Evolutionary conservation across 2,888 invertebrate genomes (phyloP).

Genomic region (Leucoma salicis): DNA sequence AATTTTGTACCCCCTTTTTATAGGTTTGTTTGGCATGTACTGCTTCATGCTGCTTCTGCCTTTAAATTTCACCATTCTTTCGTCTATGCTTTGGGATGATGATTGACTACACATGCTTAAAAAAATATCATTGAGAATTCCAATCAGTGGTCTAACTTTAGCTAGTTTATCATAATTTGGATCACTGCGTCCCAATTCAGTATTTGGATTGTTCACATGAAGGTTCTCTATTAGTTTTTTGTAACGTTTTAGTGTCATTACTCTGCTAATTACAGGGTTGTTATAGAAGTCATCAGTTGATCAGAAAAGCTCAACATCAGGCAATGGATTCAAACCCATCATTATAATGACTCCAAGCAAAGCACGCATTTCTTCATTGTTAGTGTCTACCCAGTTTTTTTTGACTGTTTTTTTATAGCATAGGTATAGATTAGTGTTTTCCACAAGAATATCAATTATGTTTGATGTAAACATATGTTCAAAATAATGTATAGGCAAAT

Average conservation of each 20-base stretch:
- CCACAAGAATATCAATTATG: constrained; percentile 13
- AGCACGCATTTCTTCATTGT: constrained; percentile 20
- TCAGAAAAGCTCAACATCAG: constrained; percentile 30
- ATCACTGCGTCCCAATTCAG: constrained; percentile 17
- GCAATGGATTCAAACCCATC: constrained; percentile 30
- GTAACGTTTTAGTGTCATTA: constrained; percentile 11
- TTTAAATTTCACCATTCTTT: constrained; percentile 15
- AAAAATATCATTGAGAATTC: constrained; percentile 21
- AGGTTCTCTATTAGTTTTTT: constrained; percentile 33
- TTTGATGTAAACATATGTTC: not conserved
- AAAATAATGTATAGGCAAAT: constrained; percentile 14
- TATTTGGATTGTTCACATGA: constrained; percentile 26
- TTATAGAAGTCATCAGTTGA: constrained; percentile 31
- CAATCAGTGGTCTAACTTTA: constrained; percentile 26
- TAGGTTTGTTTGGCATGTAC: constrained; percentile 13
- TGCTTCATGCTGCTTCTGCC: constrained; percentile 11
- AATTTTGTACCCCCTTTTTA: constrained; percentile 13
- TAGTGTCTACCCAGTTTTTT: constrained; percentile 16
- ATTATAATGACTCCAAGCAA: constrained; percentile 25
- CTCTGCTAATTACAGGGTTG: constrained; percentile 23
- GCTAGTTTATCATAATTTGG: constrained; percentile 26
- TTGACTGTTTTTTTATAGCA: constrained; percentile 7
- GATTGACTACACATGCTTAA: constrained; percentile 20
- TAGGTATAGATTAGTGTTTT: constrained; percentile 14
- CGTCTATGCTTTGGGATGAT: constrained; percentile 13